Conservation (phyloP, 1,140 invertebrate genomes). For the Bombus consobrinus region DNA sequence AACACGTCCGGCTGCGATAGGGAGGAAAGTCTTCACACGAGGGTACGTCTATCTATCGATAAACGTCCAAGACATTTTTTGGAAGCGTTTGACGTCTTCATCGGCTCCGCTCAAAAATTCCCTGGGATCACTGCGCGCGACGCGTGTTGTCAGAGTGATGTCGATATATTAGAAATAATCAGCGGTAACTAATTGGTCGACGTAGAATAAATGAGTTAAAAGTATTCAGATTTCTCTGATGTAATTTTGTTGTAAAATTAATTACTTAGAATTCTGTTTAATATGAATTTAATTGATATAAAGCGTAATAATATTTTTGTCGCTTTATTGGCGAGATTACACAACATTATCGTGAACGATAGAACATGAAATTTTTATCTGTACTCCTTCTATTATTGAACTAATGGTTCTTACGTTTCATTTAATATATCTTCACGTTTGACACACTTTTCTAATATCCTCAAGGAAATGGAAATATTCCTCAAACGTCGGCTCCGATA, state of each 20-base stretch:
- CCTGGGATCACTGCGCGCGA: too few relatives aligned
- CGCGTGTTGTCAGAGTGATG: too few relatives aligned
- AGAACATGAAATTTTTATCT: too few relatives aligned
- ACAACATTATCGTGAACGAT: too few relatives aligned
- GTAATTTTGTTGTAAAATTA: too few relatives aligned
- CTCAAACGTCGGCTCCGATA: neutral
- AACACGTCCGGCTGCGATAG: neutral
- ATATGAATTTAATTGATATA: too few relatives aligned
- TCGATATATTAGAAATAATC: neutral
- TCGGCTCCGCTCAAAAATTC: slow-evolving; percentile 39
- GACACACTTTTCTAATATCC: neutral
- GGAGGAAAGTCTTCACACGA: neutral
- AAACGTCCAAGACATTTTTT: slow-evolving; percentile 49
- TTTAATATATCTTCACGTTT: neutral
- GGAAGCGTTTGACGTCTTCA: slow-evolving; percentile 49
- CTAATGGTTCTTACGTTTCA: neutral
- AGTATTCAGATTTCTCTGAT: neutral
- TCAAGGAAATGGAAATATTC: neutral
- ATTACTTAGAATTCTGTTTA: too few relatives aligned
- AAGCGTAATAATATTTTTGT: too few relatives aligned
- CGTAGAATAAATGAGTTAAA: neutral
- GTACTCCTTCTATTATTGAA: too few relatives aligned
- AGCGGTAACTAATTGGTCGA: neutral
- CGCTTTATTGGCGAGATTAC: too few relatives aligned
- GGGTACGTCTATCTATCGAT: slow-evolving; percentile 63